These are phyloP conservation scores for Diaperis boleti DNA, from an alignment of 2,888 invertebrate species.

Conservation along the genomic window DNA sequence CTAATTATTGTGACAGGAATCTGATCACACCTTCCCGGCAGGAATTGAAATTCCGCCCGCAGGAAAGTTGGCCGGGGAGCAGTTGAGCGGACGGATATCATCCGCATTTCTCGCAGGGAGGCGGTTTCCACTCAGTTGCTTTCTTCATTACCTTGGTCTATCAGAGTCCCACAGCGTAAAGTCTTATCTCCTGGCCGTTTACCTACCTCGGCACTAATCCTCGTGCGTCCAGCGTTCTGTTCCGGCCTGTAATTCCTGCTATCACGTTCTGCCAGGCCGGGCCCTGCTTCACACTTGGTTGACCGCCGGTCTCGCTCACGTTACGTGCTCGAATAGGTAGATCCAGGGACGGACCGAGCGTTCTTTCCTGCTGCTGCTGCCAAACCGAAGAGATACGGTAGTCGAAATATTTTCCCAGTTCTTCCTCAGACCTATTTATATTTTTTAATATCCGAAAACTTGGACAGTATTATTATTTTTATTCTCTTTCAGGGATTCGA, in stretches of 20 bases:
- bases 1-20: too few relatives aligned
- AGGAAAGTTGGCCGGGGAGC: conserved; percentile 19
- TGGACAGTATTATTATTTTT: too few relatives aligned
- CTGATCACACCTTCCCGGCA: conserved; percentile 6
- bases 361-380: too few relatives aligned
- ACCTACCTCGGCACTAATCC: conserved; percentile 62
- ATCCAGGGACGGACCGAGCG: too few relatives aligned
- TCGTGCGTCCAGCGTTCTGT: conserved; percentile 63
- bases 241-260: conserved; percentile 66
- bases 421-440: too few relatives aligned
- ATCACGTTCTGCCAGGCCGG: conserved; percentile 65
- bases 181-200: conserved; percentile 61
- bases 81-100: conserved; percentile 19
- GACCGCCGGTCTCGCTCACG: conserved; percentile 56
- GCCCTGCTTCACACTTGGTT: conserved; percentile 61
- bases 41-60: conserved; percentile 28
- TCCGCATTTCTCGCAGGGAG: conserved; percentile 28
- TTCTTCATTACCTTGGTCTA: conserved; percentile 61
- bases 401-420: too few relatives aligned
- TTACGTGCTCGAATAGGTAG: conserved; percentile 59
- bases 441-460: too few relatives aligned
- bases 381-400: too few relatives aligned
- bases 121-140: conserved; percentile 52
- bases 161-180: conserved; percentile 57
- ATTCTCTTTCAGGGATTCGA: too few relatives aligned